Evolutionary conservation across 1,140 invertebrate genomes (phyloP).

Genomic region (Bombus waltoni): DNA sequence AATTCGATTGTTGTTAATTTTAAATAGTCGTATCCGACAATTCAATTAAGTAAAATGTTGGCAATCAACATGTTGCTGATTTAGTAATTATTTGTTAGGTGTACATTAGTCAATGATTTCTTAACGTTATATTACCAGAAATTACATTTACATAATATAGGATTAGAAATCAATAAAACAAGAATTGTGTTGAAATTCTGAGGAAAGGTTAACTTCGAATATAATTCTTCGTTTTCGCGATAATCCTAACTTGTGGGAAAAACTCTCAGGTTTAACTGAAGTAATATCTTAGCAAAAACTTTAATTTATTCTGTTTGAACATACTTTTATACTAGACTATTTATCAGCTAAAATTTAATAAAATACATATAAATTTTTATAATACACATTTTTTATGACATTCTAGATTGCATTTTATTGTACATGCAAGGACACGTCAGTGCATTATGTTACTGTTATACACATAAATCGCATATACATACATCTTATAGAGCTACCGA

Average conservation of each 20-base stretch:
- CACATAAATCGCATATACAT: background rate
- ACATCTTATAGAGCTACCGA: background rate
- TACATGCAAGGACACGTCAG: background rate
- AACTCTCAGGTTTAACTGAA: slow-evolving; percentile 46
- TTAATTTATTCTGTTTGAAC: background rate
- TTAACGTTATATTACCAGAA: background rate
- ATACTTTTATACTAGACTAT: background rate
- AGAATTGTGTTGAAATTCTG: background rate
- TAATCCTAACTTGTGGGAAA: background rate
- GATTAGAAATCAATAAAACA: background rate
- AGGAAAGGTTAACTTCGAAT: background rate
- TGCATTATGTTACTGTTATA: slow-evolving; percentile 6
- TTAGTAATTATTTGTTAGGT: background rate
- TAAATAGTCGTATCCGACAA: background rate
- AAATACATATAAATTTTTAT: background rate
- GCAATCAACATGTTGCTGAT: background rate
- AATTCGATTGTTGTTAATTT: background rate
- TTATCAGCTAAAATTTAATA: slow-evolving; percentile 6
- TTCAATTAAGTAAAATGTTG: background rate
- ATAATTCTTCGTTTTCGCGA: background rate
- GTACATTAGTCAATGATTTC: background rate
- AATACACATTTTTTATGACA: background rate
- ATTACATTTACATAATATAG: background rate
- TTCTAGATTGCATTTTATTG: background rate
- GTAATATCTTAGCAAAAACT: background rate